phyloP scores from a whole-genome alignment of 1,140 invertebrate genomes.

The Stegodyphus dumicola region DNA sequence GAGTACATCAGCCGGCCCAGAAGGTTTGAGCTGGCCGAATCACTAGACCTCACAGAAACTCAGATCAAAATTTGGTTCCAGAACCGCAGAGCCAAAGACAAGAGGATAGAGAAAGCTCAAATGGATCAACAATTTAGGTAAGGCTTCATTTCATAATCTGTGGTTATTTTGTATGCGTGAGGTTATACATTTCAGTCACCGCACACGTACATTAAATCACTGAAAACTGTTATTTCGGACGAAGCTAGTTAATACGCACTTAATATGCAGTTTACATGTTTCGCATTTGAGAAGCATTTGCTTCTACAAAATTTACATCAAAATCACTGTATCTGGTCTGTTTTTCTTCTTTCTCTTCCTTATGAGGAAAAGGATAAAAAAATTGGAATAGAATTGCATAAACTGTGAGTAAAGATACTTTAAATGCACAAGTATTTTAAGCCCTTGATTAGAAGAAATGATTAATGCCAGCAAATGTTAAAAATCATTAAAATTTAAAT shows the following conservation, averaged over 20 bases:
- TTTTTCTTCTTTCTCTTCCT: too few relatives aligned
- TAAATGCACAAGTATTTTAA: too few relatives aligned
- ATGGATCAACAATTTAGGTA: slow-evolving; percentile 94
- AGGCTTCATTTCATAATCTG: neutral
- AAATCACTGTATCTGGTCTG: too few relatives aligned
- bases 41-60: slow-evolving; percentile 86
- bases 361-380: too few relatives aligned
- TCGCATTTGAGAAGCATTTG: neutral
- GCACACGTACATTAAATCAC: neutral
- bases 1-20: slow-evolving; percentile 83
- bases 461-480: too few relatives aligned
- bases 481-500: too few relatives aligned
- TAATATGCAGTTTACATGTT: neutral
- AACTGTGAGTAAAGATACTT: too few relatives aligned
- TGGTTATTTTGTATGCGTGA: neutral
- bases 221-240: neutral
- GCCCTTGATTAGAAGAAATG: too few relatives aligned
- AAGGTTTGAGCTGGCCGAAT: slow-evolving; percentile 86
- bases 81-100: slow-evolving; percentile 92
- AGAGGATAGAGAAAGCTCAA: slow-evolving; percentile 94
- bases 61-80: slow-evolving; percentile 98
- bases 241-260: neutral
- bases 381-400: too few relatives aligned
- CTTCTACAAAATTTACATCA: too few relatives aligned
- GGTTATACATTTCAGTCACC: neutral